Evolutionary conservation across 2,797 vertebrate genomes (phyloP).

Genomic region (Arrhamphus sclerolepis): DNA sequence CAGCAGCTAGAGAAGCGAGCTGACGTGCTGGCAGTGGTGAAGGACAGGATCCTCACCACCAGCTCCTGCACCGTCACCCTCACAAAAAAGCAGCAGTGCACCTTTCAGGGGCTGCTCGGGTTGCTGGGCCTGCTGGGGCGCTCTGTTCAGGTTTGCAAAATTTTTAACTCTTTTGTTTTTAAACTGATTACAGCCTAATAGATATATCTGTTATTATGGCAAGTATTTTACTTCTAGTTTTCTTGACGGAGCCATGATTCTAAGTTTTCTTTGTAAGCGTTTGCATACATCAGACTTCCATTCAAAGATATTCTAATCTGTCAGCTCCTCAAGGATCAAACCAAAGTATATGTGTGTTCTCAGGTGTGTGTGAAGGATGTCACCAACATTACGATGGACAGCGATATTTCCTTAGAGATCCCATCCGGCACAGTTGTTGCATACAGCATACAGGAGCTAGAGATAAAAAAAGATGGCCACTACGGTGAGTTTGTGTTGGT

Average conservation of each 20-base stretch:
- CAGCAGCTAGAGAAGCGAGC: constrained; percentile 81
- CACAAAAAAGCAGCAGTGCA: constrained; percentile 75
- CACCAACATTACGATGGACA: constrained; percentile 72
- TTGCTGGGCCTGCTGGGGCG: constrained; percentile 55
- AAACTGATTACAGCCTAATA: too few relatives aligned
- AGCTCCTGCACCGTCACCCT: constrained; percentile 79
- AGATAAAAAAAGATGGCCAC: constrained; percentile 81
- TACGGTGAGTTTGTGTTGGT: constrained; percentile 79
- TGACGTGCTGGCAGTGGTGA: constrained; percentile 85
- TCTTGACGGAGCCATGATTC: too few relatives aligned
- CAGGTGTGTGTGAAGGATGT: constrained; percentile 82
- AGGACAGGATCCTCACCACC: constrained; percentile 88
- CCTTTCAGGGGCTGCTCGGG: constrained; percentile 51
- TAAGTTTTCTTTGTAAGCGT: background rate
- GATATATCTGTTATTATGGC: too few relatives aligned
- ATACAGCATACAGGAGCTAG: constrained; percentile 86
- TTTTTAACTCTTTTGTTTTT: background rate
- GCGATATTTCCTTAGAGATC: constrained; percentile 84
- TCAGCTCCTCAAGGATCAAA: too few relatives aligned
- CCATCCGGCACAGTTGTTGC: constrained; percentile 87
- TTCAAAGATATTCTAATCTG: too few relatives aligned
- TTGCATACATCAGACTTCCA: too few relatives aligned
- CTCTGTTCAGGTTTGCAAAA: constrained; percentile 41
- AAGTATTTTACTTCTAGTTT: too few relatives aligned
- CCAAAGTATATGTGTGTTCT: constrained; percentile 1